Percentiles rank a stretch among this genome's conserved stretches.
phyloP scores from a whole-genome alignment of 1,140 invertebrate genomes.

The Octopus sinensis region DNA sequence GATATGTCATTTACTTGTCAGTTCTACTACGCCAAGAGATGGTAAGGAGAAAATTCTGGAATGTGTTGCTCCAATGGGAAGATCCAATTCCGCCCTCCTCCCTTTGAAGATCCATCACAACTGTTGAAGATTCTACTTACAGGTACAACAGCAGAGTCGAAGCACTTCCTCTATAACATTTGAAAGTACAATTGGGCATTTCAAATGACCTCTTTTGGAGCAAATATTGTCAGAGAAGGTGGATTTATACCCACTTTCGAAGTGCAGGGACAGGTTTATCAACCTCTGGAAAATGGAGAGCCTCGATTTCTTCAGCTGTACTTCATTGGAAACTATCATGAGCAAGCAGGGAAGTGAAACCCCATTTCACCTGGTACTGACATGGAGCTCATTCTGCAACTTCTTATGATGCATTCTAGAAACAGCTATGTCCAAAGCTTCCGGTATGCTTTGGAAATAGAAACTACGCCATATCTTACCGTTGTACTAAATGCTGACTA shows the following conservation, averaged over 20 bases:
- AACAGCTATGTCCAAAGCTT: no score
- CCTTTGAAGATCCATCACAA: background rate
- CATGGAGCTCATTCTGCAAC: background rate
- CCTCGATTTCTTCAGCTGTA: background rate
- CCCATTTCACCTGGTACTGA: background rate
- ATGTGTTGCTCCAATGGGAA: background rate
- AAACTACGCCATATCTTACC: background rate
- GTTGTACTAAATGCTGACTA: background rate
- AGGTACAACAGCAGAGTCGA: background rate
- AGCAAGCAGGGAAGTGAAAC: background rate
- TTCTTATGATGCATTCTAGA: background rate
- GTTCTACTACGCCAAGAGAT: background rate
- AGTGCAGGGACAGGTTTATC: no score
- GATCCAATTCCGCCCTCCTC: background rate
- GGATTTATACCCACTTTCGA: background rate
- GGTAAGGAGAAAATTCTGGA: background rate
- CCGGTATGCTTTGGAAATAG: background rate
- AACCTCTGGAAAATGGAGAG: no score
- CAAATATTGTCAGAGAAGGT: background rate
- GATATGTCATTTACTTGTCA: background rate
- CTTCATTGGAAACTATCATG: background rate
- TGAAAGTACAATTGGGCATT: background rate
- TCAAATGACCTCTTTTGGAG: background rate
- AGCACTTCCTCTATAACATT: no score
- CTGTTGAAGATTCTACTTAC: background rate